phyloP scores from a whole-genome alignment of 2,113 vertebrate species.

The Strix uralensis region DNA sequence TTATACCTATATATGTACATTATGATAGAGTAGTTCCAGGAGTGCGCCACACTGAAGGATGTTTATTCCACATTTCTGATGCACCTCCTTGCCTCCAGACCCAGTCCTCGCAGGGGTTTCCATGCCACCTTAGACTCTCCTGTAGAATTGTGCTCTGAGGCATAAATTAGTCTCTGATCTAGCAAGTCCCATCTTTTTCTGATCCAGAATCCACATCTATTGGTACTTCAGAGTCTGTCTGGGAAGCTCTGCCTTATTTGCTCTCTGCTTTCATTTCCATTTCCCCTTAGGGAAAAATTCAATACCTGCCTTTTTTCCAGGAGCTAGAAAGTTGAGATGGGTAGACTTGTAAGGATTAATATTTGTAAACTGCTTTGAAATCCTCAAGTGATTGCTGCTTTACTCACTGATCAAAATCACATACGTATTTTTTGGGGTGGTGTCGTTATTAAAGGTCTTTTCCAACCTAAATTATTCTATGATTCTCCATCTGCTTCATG shows the following conservation, averaged over 20 bases:
- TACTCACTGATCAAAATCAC: neutral
- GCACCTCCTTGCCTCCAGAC: neutral
- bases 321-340: neutral
- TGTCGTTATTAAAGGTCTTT: neutral
- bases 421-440: neutral
- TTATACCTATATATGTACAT: no score
- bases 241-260: neutral
- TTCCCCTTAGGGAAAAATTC: neutral
- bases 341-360: neutral
- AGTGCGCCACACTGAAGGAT: neutral
- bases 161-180: neutral
- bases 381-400: neutral
- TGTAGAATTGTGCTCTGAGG: neutral
- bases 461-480: no score
- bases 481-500: neutral
- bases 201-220: neutral
- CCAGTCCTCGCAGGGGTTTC: neutral
- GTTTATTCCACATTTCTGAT: neutral
- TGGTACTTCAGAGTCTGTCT: neutral
- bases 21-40: neutral
- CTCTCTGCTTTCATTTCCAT: neutral
- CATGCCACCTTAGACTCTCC: neutral
- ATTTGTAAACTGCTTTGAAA: neutral
- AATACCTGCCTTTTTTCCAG: neutral
- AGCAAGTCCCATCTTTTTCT: neutral